A percentile compares a stretch with the other conserved stretches of the same genome.
Evolutionary conservation across 2,888 invertebrate genomes (phyloP).

Genomic region (Timema podura): DNA sequence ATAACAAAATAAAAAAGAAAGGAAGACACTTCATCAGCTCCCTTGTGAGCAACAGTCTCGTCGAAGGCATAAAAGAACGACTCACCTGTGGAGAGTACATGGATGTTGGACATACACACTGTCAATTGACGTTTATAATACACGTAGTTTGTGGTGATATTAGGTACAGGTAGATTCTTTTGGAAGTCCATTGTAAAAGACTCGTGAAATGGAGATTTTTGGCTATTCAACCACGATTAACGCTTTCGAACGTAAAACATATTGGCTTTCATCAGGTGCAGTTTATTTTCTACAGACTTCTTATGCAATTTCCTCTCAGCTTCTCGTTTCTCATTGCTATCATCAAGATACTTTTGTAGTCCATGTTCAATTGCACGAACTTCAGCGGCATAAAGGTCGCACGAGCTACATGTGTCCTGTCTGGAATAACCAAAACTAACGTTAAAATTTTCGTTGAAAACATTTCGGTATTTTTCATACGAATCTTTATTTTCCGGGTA

Average conservation of each 20-base stretch:
- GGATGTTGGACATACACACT: conserved; percentile 13
- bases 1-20: conserved; percentile 7
- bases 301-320: background rate
- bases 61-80: conserved; percentile 1
- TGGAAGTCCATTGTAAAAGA: conserved; percentile 8
- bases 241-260: background rate
- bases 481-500: background rate
- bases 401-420: background rate
- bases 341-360: background rate
- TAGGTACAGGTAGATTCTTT: conserved; percentile 7
- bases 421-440: conserved; percentile 4
- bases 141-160: conserved; percentile 13
- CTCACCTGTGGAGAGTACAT: conserved; percentile 9
- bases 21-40: conserved; percentile 14
- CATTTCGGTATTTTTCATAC: background rate
- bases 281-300: background rate
- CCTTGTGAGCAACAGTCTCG: conserved; percentile 8
- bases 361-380: background rate
- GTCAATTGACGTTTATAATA: conserved; percentile 12
- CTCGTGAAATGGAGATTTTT: background rate
- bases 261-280: conserved; percentile 6
- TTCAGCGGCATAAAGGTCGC: conserved; percentile 2
- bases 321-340: too few species aligned
- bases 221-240: background rate
- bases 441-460: conserved; percentile 2